phyloP scores from a whole-genome alignment of 2,113 vertebrate genomes.

The Emydocephalus ijimae region DNA sequence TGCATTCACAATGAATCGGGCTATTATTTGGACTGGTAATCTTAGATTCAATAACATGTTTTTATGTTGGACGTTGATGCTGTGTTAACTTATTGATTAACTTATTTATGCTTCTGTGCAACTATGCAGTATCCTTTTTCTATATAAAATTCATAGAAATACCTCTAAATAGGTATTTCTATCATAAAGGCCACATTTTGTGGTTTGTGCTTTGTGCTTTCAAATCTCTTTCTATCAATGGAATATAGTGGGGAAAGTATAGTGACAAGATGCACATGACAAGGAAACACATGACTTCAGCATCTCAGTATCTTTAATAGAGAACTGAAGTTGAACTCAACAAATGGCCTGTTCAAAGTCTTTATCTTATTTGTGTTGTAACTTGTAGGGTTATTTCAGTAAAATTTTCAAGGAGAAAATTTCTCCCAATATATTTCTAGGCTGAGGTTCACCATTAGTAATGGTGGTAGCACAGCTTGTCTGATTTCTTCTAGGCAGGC shows the following conservation, averaged over 20 bases:
- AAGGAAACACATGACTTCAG: background rate
- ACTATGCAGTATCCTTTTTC: background rate
- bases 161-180: background rate
- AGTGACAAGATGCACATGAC: background rate
- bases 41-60: background rate
- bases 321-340: background rate
- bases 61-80: background rate
- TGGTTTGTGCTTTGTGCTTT: background rate
- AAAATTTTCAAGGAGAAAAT: background rate
- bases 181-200: background rate
- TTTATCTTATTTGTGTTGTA: background rate
- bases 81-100: background rate
- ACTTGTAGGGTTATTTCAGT: background rate
- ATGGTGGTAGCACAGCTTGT: background rate
- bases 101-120: background rate
- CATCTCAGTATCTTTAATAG: background rate
- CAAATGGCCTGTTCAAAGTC: background rate
- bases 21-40: slow-evolving; percentile 16
- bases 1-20: slow-evolving; percentile 1
- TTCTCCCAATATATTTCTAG: background rate
- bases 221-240: background rate
- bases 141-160: background rate
- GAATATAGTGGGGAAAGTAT: background rate
- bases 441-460: background rate
- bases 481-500: background rate